Conservation (phyloP, 2,113 vertebrate genomes). For the Vulpes vulpes region DNA sequence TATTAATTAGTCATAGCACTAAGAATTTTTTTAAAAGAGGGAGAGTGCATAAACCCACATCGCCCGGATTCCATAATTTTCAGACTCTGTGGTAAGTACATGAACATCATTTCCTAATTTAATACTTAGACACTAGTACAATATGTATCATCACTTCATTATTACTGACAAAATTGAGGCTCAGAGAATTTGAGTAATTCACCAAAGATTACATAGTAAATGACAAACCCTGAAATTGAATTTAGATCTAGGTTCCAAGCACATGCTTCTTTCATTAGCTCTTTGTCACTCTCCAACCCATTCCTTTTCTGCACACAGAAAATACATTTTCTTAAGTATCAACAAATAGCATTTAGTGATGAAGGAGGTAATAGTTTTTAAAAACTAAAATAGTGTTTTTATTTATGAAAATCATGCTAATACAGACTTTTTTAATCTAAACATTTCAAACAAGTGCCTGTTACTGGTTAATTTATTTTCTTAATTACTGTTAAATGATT, state of each 20-base stretch:
- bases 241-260: not conserved
- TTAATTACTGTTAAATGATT: not conserved
- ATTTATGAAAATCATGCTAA: not conserved
- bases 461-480: not conserved
- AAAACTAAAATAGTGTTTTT: not conserved
- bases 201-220: not conserved
- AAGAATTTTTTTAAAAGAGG: not conserved
- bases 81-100: not conserved
- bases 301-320: not conserved
- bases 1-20: not conserved
- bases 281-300: not conserved
- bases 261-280: not conserved
- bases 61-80: not conserved
- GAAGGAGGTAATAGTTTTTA: not conserved
- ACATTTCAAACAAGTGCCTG: not conserved
- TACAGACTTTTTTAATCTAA: not conserved
- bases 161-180: not conserved
- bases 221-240: not conserved
- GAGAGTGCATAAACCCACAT: rapidly evolving
- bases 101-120: not conserved
- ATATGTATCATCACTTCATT: not conserved
- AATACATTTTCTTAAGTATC: not conserved
- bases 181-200: not conserved
- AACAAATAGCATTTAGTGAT: not conserved
- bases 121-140: not conserved